Percentiles rank a stretch among this genome's conserved stretches.
Evolutionary conservation across 53 echinoderm and acorn worm genomes (phyloP).

Genomic region (Zoroaster sp.): DNA sequence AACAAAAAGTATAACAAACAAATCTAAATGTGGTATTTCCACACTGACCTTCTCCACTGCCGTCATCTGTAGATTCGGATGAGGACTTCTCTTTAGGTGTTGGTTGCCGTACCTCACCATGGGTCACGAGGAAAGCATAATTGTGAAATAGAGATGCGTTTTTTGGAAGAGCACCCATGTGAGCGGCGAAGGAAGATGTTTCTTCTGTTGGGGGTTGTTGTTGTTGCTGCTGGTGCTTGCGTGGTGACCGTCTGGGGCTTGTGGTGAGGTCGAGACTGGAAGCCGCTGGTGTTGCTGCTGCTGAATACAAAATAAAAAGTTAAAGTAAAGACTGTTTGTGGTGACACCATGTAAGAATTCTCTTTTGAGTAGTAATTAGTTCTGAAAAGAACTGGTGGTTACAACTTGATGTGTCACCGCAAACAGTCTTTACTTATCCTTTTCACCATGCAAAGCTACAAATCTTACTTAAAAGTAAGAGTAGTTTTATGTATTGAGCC

Average conservation of each 20-base stretch:
- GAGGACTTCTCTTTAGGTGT: background rate
- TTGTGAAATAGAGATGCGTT: conserved; percentile 71
- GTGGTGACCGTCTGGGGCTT: conserved; percentile 64
- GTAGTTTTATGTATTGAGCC: too few relatives aligned
- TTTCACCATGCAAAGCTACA: too few relatives aligned
- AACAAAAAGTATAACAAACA: background rate
- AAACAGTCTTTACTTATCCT: too few relatives aligned
- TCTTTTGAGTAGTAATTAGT: too few relatives aligned
- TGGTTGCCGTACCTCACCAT: conserved; percentile 56
- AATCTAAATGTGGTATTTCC: background rate
- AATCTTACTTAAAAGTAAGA: too few relatives aligned
- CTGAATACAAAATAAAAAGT: too few relatives aligned
- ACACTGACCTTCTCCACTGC: conserved; percentile 49
- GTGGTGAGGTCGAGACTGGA: background rate
- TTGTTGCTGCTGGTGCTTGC: conserved; percentile 53
- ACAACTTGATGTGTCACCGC: too few relatives aligned
- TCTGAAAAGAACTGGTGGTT: too few relatives aligned
- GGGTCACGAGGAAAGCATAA: conserved; percentile 72
- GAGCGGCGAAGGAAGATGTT: background rate
- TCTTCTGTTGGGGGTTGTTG: background rate
- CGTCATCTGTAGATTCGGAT: conserved; percentile 39
- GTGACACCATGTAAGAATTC: too few relatives aligned
- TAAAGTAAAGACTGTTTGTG: too few relatives aligned
- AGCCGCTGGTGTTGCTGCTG: background rate
- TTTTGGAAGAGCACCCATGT: conserved; percentile 75